phyloP scores from a whole-genome alignment of 2,888 invertebrate genomes.

The Eupeodes luniger region DNA sequence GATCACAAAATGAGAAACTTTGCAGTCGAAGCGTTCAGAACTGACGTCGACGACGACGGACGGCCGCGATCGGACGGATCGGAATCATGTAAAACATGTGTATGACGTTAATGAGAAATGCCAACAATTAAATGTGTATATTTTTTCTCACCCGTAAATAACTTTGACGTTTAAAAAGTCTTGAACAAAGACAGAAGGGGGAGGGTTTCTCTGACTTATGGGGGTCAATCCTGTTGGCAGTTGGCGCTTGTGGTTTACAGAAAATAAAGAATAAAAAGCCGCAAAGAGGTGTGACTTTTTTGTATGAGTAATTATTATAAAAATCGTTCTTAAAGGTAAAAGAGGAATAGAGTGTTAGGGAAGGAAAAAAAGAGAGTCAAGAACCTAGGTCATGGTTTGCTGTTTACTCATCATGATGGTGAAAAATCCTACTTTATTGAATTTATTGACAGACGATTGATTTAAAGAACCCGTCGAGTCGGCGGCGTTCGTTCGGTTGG shows the following conservation, averaged over 20 bases:
- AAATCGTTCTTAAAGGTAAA: slow-evolving; percentile 25
- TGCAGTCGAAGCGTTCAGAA: slow-evolving; percentile 7
- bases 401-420: not conserved
- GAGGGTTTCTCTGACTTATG: not conserved
- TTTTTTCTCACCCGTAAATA: not conserved
- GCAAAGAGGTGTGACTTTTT: slow-evolving; percentile 49
- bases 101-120: slow-evolving; percentile 50
- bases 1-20: not conserved
- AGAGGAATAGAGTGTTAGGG: not conserved
- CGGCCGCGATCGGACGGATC: not conserved
- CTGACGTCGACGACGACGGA: slow-evolving; percentile 40
- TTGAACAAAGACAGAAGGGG: too few relatives aligned
- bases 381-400: slow-evolving; percentile 67
- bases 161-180: not conserved
- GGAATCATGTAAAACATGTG: slow-evolving; percentile 41
- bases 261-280: not conserved
- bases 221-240: slow-evolving; percentile 22
- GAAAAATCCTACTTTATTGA: not conserved
- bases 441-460: not conserved
- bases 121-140: slow-evolving; percentile 9
- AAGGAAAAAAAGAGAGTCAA: slow-evolving; percentile 17
- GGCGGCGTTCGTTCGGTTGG: not conserved
- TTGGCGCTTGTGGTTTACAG: slow-evolving; percentile 5
- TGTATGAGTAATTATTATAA: slow-evolving; percentile 39
- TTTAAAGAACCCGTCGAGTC: slow-evolving; percentile 3